phyloP scores from a whole-genome alignment of 2,113 vertebrate genomes.

The Pedetes capensis region DNA sequence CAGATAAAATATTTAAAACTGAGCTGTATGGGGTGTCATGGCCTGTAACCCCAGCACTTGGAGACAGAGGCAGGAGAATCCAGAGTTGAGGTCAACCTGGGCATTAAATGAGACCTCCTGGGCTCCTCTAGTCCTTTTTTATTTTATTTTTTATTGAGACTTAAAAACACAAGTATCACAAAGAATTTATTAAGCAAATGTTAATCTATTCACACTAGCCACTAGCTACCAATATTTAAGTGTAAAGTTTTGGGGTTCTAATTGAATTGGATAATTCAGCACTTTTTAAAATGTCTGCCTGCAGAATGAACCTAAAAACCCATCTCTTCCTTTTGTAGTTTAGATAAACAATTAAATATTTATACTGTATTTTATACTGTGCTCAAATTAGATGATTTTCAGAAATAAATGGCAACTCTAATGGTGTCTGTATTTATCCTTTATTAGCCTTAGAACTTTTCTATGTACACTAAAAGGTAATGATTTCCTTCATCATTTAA shows the following conservation, averaged over 20 bases:
- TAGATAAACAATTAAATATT: slow-evolving; percentile 74
- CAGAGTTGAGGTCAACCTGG: neutral
- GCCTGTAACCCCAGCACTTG: neutral
- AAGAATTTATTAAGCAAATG: neutral
- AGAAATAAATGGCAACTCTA: slow-evolving; percentile 27
- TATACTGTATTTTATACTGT: slow-evolving; percentile 47
- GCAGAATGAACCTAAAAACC: slow-evolving; percentile 24
- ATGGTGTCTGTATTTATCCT: neutral
- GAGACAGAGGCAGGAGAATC: neutral
- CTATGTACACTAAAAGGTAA: slow-evolving; percentile 40
- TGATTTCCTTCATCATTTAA: slow-evolving; percentile 36
- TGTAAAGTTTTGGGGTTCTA: neutral
- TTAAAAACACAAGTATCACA: neutral
- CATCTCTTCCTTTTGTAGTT: slow-evolving; percentile 45
- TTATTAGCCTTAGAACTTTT: slow-evolving; percentile 49
- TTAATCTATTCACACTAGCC: neutral
- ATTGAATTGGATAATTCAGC: slow-evolving; percentile 23
- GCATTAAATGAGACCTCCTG: neutral
- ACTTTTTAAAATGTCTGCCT: neutral
- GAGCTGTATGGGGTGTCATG: neutral
- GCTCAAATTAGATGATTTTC: slow-evolving; percentile 53
- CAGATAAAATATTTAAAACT: neutral
- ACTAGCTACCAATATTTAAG: neutral
- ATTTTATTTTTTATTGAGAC: too few relatives aligned
- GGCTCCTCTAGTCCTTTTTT: too few relatives aligned